Percentiles rank a stretch among this genome's conserved stretches.
Conservation (phyloP, 2,888 invertebrate genomes). For the Anthoptus insignis region DNA sequence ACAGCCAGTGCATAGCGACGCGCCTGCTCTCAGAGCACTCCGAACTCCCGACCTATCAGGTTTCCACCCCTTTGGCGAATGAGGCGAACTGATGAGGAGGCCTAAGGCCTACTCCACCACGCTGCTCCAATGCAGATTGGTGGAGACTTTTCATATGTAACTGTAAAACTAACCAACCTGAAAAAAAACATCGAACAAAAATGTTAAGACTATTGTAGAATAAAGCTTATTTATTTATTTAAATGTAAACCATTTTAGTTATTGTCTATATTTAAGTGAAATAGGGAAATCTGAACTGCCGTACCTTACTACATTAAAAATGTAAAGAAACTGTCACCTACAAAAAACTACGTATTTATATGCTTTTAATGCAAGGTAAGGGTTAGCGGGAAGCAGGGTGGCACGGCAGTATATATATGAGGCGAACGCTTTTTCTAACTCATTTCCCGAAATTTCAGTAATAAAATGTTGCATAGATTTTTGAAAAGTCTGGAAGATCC, state of each 20-base stretch:
- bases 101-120: too few species aligned
- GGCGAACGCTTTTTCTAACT: background rate
- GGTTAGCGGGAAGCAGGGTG: constrained; percentile 6
- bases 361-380: too few species aligned
- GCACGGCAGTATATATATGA: constrained; percentile 13
- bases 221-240: background rate
- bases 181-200: too few species aligned
- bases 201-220: background rate
- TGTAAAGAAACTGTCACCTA: constrained; percentile 27
- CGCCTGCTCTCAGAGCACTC: too few species aligned
- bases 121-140: too few species aligned
- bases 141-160: too few species aligned
- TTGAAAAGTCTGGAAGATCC: constrained; percentile 63
- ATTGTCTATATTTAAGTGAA: background rate
- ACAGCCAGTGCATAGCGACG: too few species aligned
- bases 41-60: too few species aligned
- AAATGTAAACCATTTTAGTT: background rate
- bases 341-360: background rate
- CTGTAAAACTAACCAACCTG: too few species aligned
- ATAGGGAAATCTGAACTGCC: constrained; percentile 10
- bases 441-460: constrained; percentile 37
- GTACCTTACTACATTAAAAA: constrained; percentile 29
- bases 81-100: too few species aligned
- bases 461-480: constrained; percentile 58
- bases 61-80: too few species aligned